Base-by-base conservation (phyloP, 2,888 invertebrate genomes). In the Morpho deidamia region DNA sequence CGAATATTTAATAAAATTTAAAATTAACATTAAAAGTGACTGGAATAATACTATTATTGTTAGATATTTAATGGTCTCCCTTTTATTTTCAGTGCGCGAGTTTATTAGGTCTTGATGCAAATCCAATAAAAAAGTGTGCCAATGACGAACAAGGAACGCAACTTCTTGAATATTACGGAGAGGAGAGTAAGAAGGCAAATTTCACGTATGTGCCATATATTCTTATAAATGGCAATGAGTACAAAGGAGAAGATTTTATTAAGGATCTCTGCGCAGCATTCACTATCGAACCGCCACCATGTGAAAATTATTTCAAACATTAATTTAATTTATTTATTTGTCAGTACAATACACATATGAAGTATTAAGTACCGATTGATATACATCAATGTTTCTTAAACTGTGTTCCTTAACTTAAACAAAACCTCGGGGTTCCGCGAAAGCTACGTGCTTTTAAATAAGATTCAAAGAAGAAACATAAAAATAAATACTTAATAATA, bases 101-200 rank as follows among this genome's bases (percentile, higher is more conserved):
- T 7, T 35, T 14, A 2, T 50, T 62, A 42, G 44, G 46, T 7
- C 9, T 61, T 8, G 47, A 62, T 40, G 37, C 57, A 12, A 49
- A 40, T 10, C 41, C 53, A 32, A 65, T 66, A 41, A 63, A 65
- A 49, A 2, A 94, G 94, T 70, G 94, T 94, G 94, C 94, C 93
- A 62, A 63, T 35, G 55, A 61, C 7, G 35, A 55, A 9, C 57
- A 38, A 58, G 65, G 63, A 0, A 33, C 37, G 9, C 23, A 58
- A 34, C 55, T 64, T 14, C 49, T 64, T 7, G 56, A 60, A 39
- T 55, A 61, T n/a, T 63, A 65, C 32, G 62, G 65, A 10, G 61
- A 60, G 11, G 59, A 63, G 32, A 65, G 65, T 44, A 50, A 55
- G 34, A 58, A 55, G 39, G 59, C 51, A 0, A 42, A 56, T 37